phyloP scores from a whole-genome alignment of 2,797 vertebrate genomes.

The Darevskia mixta region DNA sequence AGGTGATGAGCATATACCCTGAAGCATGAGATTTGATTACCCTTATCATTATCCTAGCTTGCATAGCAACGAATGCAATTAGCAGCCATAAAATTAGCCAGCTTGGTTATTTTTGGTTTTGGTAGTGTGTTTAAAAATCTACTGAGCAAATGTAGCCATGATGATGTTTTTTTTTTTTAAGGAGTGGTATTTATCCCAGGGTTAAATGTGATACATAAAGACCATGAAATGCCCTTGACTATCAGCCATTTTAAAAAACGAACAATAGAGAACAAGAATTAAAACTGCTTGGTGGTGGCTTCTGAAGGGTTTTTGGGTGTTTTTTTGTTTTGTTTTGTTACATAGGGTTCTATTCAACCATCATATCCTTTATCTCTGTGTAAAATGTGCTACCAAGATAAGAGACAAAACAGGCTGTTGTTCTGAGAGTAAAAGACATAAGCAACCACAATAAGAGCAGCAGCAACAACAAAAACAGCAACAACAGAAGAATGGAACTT shows the following conservation, averaged over 20 bases:
- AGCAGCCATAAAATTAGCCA: slow-evolving; percentile 75
- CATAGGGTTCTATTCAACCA: slow-evolving; percentile 53
- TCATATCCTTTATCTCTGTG: neutral
- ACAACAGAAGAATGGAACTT: slow-evolving; percentile 38
- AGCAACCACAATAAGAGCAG: neutral
- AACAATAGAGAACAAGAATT: slow-evolving; percentile 40
- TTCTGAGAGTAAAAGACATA: slow-evolving; percentile 47
- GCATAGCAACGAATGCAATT: slow-evolving; percentile 78
- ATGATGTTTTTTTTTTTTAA: slow-evolving; percentile 66
- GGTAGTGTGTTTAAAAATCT: slow-evolving; percentile 46
- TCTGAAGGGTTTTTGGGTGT: neutral
- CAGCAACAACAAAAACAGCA: neutral
- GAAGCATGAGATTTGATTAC: slow-evolving; percentile 78
- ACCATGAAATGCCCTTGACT: slow-evolving; percentile 54
- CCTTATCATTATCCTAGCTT: slow-evolving; percentile 78
- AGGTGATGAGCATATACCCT: slow-evolving; percentile 76
- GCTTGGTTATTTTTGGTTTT: slow-evolving; percentile 70
- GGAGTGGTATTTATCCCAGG: neutral
- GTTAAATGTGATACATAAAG: slow-evolving; percentile 57
- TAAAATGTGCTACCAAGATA: slow-evolving; percentile 48
- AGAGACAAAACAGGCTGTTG: slow-evolving; percentile 55
- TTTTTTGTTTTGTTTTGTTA: neutral
- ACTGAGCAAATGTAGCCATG: slow-evolving; percentile 68
- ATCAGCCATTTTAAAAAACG: slow-evolving; percentile 41
- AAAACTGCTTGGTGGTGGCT: slow-evolving; percentile 42